Base-by-base conservation (phyloP, 1,140 invertebrate species). In the Drosophila dunni region DNA sequence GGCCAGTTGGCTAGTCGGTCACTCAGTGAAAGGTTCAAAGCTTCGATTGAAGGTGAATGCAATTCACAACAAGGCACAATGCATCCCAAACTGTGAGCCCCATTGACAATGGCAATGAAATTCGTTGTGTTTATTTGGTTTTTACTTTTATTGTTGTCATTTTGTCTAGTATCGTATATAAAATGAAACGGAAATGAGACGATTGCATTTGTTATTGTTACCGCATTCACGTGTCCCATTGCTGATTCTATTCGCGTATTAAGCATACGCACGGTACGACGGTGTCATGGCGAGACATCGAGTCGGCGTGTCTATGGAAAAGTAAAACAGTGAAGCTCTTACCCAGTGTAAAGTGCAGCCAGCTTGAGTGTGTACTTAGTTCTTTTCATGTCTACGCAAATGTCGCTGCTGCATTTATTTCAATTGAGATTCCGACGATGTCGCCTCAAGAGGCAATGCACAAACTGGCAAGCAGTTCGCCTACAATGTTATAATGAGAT, bases 1-100 rank as follows among this genome's bases (percentile, higher is more conserved):
- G 60, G n/a, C n/a, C n/a, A 80, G 51, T 77, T 48, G 60, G 77
- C 15, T 45, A 84, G 66, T 81, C 78, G 74, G 82, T 0, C 74
- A 81, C 34, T 63, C 67, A 73, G 71, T 67, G 68, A 88, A 68
- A 58, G 71, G 83, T 79, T 88, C 71, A 86, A 74, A 79, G 83
- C 56, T 77, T 89, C 53, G 72, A 76, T 74, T 69, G 83, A 88
- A 79, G 83, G 83, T 58, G 44, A 82, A 51, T 69, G 81, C 72
- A 76, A 50, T 84, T 68, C 54, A 44, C 50, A 60, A 54, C 63
- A 79, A 75, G 61, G 64, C 40, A 58, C 72, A 84, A 54, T 80
- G 80, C 81, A 58, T 83, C 36, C 40, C 67, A 84, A 83, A 83
- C 81, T 84, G 77, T 79, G 29, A 46, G 70, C 48, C 74, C 20